Conservation (phyloP, 1,140 invertebrate genomes). For the Rhysida immarginata region DNA sequence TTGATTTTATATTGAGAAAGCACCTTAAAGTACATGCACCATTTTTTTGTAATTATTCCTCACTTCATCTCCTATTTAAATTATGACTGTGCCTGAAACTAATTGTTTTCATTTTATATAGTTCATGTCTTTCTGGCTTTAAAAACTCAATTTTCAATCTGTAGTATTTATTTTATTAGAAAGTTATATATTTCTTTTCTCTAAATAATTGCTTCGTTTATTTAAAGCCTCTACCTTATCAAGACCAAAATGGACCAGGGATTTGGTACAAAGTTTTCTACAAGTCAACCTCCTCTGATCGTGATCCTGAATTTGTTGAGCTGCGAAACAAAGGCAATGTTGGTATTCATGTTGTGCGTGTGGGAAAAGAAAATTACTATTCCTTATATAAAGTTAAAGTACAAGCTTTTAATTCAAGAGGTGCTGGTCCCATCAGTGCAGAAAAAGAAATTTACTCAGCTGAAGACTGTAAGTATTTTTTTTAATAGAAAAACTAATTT, state of each 20-base stretch:
- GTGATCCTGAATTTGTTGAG: slow-evolving; percentile 41
- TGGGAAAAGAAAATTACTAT: slow-evolving; percentile 67
- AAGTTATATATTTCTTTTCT: too few species aligned
- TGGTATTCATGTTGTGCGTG: slow-evolving; percentile 45
- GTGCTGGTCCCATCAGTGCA: slow-evolving; percentile 64
- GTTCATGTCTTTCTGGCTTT: too few species aligned
- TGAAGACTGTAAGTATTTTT: slow-evolving; percentile 46
- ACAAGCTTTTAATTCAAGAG: slow-evolving; percentile 63
- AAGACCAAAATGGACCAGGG: slow-evolving; percentile 72
- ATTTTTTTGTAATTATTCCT: too few species aligned
- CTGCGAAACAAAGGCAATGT: slow-evolving; percentile 58
- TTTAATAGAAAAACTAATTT: background rate
- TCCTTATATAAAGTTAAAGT: slow-evolving; percentile 81
- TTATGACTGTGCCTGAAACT: too few species aligned
- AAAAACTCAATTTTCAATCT: too few species aligned
- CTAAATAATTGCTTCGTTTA: too few species aligned
- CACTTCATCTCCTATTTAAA: too few species aligned
- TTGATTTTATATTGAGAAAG: too few species aligned
- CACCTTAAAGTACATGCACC: too few species aligned
- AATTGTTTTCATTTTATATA: too few species aligned
- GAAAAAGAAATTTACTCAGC: slow-evolving; percentile 68
- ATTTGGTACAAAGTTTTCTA: slow-evolving; percentile 85
- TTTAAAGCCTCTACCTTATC: slow-evolving; percentile 45
- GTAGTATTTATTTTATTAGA: too few species aligned
- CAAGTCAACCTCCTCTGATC: slow-evolving; percentile 38